Conservation (phyloP, 2,888 invertebrate genomes). For the Bombylius discolor region DNA sequence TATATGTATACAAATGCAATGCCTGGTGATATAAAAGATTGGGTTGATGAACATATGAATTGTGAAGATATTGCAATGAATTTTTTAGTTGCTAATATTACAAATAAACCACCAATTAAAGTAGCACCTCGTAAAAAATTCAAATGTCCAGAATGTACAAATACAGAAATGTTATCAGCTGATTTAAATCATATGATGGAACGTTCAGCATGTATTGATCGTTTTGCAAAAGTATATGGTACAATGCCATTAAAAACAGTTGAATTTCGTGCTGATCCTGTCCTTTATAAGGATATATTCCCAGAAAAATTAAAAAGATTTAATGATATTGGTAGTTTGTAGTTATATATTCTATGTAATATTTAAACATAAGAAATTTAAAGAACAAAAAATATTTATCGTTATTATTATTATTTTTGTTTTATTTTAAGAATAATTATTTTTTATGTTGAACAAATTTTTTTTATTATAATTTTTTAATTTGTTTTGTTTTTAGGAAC, state of each 20-base stretch:
- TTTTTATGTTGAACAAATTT: too few relatives aligned
- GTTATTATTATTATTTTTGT: too few relatives aligned
- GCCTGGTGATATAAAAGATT: constrained; percentile 70
- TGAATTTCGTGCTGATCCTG: constrained; percentile 91
- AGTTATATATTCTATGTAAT: constrained; percentile 20
- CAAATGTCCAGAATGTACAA: constrained; percentile 89
- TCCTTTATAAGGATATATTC: constrained; percentile 75
- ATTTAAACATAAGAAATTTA: too few relatives aligned
- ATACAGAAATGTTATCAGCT: constrained; percentile 86
- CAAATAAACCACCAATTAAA: constrained; percentile 88
- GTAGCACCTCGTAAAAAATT: constrained; percentile 93
- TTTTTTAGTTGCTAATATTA: constrained; percentile 85
- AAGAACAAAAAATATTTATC: too few relatives aligned
- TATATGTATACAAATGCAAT: constrained; percentile 83
- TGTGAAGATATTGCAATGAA: constrained; percentile 99
- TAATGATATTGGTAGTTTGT: constrained; percentile 80
- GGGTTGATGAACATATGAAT: constrained; percentile 94
- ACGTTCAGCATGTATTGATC: constrained; percentile 78
- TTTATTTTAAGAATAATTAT: too few relatives aligned
- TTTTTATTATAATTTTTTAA: too few relatives aligned
- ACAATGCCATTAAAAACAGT: constrained; percentile 77
- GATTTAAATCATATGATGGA: constrained; percentile 88
- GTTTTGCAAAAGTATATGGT: constrained; percentile 65
- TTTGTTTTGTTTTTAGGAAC: too few relatives aligned
- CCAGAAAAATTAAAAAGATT: constrained; percentile 78